Evolutionary conservation across 2,113 vertebrate genomes (phyloP), one percentile per base, ranked within the genome.

Genomic region (Sphaerodactylus townsendi): DNA sequence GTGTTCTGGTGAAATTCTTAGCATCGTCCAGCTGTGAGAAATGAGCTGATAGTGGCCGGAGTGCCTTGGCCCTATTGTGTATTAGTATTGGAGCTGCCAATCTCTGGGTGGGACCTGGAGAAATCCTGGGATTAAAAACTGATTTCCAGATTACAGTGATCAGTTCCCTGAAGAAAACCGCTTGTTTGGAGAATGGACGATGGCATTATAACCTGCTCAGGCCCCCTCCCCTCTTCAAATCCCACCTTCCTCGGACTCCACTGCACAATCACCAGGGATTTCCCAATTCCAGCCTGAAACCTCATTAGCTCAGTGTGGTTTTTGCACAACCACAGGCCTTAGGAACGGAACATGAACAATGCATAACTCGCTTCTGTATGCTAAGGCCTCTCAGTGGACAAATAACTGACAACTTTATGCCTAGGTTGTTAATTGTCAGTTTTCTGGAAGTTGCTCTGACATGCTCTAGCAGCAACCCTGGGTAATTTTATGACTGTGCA

Each of bases 371-470:
- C n/a, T 35, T 56, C 17, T 30, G 30, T 69, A 10, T 21, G 30
- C 10, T 15, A 69, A 30, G 9, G 62, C n/a, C 62, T 53, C 37
- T 25, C 39, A 17, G 65, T 5, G 33, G 8, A 23, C n/a, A 64
- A 33, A 66, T 14, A 14, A 17, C 23, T 53, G 21, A 66, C 39
- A 77, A 30, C 0, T 37, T 73, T 59, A 17, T 4, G 19, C n/a
- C 2, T 5, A 64, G n/a, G 41, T 71, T 68, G 62, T 9, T 25
- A 41, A 82, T 37, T n/a, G 8, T n/a, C n/a, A n/a, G 0, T 86
- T 90, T 88, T 87, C 84, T 83, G 82, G 37, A 33, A 71, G 28
- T 14, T 71, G 30, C 8, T 62, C 48, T 62, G 28, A 23, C 82
- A 0, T 7, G 68, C 19, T 53, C 44, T 75, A 69, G 62, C 17